phyloP scores from a whole-genome alignment of 2,888 invertebrate species.

The Diaperis boleti region DNA sequence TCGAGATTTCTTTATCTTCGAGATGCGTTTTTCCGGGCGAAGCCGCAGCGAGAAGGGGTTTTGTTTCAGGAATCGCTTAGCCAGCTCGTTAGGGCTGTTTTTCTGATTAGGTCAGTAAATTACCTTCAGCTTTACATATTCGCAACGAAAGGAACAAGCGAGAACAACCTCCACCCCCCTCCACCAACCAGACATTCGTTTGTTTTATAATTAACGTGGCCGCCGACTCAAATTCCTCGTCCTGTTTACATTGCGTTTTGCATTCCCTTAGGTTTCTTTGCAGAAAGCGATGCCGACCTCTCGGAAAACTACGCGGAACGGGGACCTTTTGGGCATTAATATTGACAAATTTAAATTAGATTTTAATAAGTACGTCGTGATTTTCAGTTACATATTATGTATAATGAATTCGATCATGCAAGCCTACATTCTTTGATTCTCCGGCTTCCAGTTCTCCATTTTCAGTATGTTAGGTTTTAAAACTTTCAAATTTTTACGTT shows the following conservation, averaged over 20 bases:
- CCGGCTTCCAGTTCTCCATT: no score
- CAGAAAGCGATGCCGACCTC: background rate
- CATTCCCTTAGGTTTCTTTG: constrained; percentile 21
- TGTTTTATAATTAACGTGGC: constrained; percentile 39
- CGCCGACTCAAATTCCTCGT: constrained; percentile 28
- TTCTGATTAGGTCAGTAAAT: constrained; percentile 40
- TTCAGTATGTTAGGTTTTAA: no score
- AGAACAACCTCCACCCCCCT: constrained; percentile 5
- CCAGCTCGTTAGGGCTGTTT: constrained; percentile 36
- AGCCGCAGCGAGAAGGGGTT: background rate
- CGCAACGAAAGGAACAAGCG: constrained; percentile 2
- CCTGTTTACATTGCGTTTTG: constrained; percentile 29
- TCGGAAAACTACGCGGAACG: background rate
- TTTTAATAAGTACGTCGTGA: no score
- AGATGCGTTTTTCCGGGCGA: background rate
- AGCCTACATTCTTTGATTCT: no score
- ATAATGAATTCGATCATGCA: no score
- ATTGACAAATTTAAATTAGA: no score
- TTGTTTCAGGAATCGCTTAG: constrained; percentile 20
- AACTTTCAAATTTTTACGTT: no score
- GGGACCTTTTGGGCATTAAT: no score
- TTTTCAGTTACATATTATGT: no score
- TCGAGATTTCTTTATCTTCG: background rate
- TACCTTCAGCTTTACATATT: constrained; percentile 32
- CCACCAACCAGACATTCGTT: constrained; percentile 31